A percentile compares a stretch with the other conserved stretches of the same genome.
Conservation (phyloP, 2,888 invertebrate genomes). For the Hirtodrosophila duncani region DNA sequence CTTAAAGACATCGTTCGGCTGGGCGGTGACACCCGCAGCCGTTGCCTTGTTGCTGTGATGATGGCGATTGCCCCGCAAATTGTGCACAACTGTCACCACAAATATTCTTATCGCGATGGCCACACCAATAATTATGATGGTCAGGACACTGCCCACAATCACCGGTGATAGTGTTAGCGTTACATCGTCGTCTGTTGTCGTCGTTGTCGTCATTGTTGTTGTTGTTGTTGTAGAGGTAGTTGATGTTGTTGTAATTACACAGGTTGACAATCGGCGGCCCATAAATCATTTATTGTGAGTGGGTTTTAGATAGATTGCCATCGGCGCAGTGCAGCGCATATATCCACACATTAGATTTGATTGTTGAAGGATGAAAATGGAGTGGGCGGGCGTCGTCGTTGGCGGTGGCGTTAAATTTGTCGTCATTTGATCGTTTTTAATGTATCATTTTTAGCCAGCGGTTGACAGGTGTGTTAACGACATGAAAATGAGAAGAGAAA, state of each 20-base stretch:
- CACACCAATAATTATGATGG: constrained; percentile 78
- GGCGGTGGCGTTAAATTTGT: constrained; percentile 15
- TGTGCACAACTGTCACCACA: constrained; percentile 77
- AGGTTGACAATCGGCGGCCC: constrained; percentile 57
- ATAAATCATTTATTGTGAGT: constrained; percentile 66
- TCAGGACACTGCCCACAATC: constrained; percentile 78
- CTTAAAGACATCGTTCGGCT: constrained; percentile 77
- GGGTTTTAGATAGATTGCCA: constrained; percentile 54
- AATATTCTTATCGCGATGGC: constrained; percentile 78
- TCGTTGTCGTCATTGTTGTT: constrained; percentile 25
- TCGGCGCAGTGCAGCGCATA: constrained; percentile 23
- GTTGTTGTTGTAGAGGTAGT: constrained; percentile 34
- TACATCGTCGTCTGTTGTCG: constrained; percentile 74
- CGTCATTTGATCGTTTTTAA: constrained; percentile 48
- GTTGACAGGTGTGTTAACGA: constrained; percentile 5
- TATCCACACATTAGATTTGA: constrained; percentile 33
- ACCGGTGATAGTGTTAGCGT: constrained; percentile 77
- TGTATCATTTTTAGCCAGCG: constrained; percentile 47
- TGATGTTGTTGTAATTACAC: constrained; percentile 59
- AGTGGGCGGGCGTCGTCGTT: constrained; percentile 8
- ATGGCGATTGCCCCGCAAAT: constrained; percentile 77
- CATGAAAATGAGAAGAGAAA: constrained; percentile 6
- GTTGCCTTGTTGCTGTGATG: constrained; percentile 77
- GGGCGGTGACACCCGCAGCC: constrained; percentile 70
- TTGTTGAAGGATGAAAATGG: constrained; percentile 21